Evolutionary conservation across 2,888 invertebrate genomes (phyloP), one percentile per base, ranked within the genome.

Genomic region (Caradrina clavipalpis): DNA sequence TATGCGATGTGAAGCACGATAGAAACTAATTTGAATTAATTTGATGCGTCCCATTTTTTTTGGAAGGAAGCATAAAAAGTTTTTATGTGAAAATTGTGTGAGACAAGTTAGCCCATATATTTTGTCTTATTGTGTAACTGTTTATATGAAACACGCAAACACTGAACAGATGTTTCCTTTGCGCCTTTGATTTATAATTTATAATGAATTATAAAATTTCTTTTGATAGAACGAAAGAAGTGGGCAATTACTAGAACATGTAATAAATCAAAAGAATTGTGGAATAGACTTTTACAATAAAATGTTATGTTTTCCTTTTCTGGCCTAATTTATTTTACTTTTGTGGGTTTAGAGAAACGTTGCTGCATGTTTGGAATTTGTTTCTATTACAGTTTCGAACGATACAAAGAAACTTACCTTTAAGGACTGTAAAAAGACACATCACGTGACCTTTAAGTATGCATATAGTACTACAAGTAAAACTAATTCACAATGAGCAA

Each of bases 1-100:
- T 90, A 90, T 89, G 88, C 91, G 92, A 92, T 92, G 91, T 86
- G 87, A 89, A 88, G 86, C 87, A 83, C 79, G 92, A 92, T 92
- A 91, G 78, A 81, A 86, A 87, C 91, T 92, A 91, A 93, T 94
- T 94, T 93, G 90, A 93, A 95, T 94, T 92, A 91, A 93, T 91
- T 92, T 88, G 86, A 91, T 89, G 87, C 87, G 90, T 88, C 82
- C 90, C 82, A 88, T 89, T 90, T 90, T 90, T 82, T 90, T 88
- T 86, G 76, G 74, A 88, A 91, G 91, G 91, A 92, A 90, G 85
- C 83, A 89, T 91, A 89, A 91, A 83, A 91, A 90, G 79, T 86
- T 89, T 90, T 89, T 88, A 87, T 89, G 85, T 86, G 86, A 84
- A 88, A 86, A 82, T 82, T 83, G 78, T 78, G 83, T 86, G 86